phyloP scores from a whole-genome alignment of 2,888 invertebrate genomes.

The Parapristionchus giblindavisi region DNA sequence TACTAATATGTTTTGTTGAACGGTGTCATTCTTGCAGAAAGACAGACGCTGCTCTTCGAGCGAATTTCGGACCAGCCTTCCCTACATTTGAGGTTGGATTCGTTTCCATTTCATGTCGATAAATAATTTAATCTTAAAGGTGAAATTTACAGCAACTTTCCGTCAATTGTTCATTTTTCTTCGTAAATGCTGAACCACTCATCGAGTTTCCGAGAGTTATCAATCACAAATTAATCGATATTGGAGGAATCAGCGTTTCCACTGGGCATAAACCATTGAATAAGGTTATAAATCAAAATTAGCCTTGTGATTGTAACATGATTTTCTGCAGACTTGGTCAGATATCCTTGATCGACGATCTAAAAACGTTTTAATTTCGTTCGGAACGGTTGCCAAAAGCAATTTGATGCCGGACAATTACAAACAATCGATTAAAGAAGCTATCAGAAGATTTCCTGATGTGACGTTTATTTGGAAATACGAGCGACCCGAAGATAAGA shows the following conservation, averaged over 20 bases:
- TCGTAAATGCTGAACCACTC: constrained; percentile 34
- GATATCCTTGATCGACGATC: background rate
- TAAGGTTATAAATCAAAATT: background rate
- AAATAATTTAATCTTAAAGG: too few relatives aligned
- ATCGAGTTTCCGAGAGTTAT: constrained; percentile 27
- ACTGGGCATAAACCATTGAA: constrained; percentile 22
- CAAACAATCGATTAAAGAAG: constrained; percentile 1
- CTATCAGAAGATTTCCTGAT: background rate
- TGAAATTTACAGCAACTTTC: background rate
- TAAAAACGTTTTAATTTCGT: constrained; percentile 3
- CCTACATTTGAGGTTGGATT: too few relatives aligned
- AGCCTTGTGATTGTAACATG: too few relatives aligned
- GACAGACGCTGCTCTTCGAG: too few relatives aligned
- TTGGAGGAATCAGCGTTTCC: constrained; percentile 34
- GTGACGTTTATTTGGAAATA: constrained; percentile 34
- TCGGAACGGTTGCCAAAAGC: background rate
- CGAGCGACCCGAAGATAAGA: constrained; percentile 10
- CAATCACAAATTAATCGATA: constrained; percentile 27
- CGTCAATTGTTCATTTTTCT: background rate
- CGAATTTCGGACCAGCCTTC: too few relatives aligned
- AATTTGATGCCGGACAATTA: background rate
- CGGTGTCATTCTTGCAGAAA: too few relatives aligned
- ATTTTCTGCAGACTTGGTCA: constrained; percentile 29
- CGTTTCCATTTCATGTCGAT: too few relatives aligned
- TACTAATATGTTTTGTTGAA: too few relatives aligned